These are phyloP conservation scores for Meloidogyne exigua DNA, from an alignment of 1,140 invertebrate species.

Conservation along the genomic window DNA sequence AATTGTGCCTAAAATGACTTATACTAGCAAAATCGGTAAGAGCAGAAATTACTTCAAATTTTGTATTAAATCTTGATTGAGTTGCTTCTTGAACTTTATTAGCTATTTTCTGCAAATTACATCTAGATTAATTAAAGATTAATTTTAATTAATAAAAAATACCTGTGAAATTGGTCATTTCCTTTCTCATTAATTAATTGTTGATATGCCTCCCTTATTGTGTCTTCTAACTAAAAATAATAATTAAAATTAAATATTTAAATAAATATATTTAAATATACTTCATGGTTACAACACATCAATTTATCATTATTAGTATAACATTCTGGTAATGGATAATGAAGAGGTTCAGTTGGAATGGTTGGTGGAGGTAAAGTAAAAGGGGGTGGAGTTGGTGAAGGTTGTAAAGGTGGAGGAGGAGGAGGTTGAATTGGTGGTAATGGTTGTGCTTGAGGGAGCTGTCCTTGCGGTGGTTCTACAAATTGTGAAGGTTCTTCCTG, in stretches of 20 bases:
- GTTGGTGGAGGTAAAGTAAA: not conserved
- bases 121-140: constrained; percentile 1
- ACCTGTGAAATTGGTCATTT: not conserved
- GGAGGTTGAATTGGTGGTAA: not conserved
- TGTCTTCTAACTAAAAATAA: not conserved
- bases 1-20: constrained; percentile 44
- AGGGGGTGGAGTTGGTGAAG: not conserved
- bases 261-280: not conserved
- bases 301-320: constrained; percentile 46
- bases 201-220: not conserved
- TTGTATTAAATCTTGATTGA: constrained; percentile 49
- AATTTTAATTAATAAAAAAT: not conserved
- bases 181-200: not conserved
- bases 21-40: constrained; percentile 46
- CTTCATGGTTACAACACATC: constrained; percentile 46
- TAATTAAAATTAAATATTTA: not conserved
- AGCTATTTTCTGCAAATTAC: constrained; percentile 48
- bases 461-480: not conserved
- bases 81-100: constrained; percentile 31
- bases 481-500: not conserved
- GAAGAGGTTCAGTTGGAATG: not conserved
- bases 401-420: constrained; percentile 1
- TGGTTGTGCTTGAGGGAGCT: not conserved
- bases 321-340: constrained; percentile 44
- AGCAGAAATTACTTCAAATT: constrained; percentile 44